These are phyloP conservation scores for Glaucidium brasilianum DNA, from an alignment of 2,113 vertebrate genomes.

Conservation along the genomic window DNA sequence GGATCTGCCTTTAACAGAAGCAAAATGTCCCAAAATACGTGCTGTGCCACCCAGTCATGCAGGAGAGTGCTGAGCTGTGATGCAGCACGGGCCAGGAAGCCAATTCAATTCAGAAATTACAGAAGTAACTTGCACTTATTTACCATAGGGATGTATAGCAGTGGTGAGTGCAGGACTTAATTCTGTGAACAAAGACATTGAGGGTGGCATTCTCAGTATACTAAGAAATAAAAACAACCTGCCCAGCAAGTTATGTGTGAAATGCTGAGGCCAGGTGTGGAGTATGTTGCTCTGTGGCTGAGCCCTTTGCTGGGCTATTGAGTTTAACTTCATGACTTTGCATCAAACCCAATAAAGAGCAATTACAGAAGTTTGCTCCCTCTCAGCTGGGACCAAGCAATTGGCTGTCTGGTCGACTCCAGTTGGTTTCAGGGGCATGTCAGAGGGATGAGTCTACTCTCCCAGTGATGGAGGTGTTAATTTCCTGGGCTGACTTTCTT, in stretches of 20 bases:
- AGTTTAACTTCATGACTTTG: neutral
- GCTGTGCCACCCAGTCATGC: neutral
- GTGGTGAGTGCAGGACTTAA: neutral
- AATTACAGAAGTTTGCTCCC: neutral
- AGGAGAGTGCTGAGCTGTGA: neutral
- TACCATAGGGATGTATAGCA: neutral
- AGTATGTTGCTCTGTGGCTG: neutral
- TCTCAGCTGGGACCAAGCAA: neutral
- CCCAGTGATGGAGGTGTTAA: neutral
- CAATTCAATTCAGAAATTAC: conserved; percentile 33
- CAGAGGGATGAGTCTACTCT: neutral
- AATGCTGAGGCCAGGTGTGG: neutral
- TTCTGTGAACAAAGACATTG: conserved; percentile 21
- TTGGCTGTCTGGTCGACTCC: neutral
- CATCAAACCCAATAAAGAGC: fast-evolving
- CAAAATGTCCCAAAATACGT: conserved; percentile 2
- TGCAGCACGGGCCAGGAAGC: neutral
- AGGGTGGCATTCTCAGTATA: neutral
- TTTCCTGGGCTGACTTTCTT: neutral
- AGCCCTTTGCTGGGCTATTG: neutral
- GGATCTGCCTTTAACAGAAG: conserved; percentile 45
- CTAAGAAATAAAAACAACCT: neutral
- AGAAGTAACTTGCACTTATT: conserved; percentile 45
- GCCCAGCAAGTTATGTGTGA: neutral
- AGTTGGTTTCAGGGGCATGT: neutral